phyloP scores from a whole-genome alignment of 2,797 vertebrate species.

The Vipera ursinii region DNA sequence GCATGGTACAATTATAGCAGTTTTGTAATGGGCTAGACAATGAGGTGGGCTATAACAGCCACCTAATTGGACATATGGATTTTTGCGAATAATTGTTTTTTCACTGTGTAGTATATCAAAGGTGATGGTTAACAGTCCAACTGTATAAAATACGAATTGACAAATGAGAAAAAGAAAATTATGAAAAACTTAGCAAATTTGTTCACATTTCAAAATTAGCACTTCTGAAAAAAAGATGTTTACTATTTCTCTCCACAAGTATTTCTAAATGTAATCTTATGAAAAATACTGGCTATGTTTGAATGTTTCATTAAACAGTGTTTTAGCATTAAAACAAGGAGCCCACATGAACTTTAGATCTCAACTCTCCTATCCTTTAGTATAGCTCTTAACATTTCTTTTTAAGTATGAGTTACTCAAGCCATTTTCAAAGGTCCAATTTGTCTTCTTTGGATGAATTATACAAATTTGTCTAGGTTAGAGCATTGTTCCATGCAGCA shows the following conservation, averaged over 20 bases:
- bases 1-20: slow-evolving; percentile 67
- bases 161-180: neutral
- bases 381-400: neutral
- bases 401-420: neutral
- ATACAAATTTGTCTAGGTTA: neutral
- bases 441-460: neutral
- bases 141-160: slow-evolving; percentile 47
- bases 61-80: slow-evolving; percentile 65
- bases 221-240: neutral
- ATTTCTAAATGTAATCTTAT: neutral
- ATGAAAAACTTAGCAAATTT: neutral
- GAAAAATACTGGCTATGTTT: neutral
- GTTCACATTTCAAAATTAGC: neutral
- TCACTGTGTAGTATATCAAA: slow-evolving; percentile 59
- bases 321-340: neutral
- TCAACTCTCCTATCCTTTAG: neutral
- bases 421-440: neutral
- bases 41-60: slow-evolving; percentile 68
- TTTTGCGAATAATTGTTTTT: slow-evolving; percentile 61
- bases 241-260: neutral
- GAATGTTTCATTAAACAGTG: neutral
- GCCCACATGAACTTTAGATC: neutral
- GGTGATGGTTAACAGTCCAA: slow-evolving; percentile 64
- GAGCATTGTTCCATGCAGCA: neutral
- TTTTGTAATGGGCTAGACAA: slow-evolving; percentile 66